Percentiles rank a stretch among this genome's conserved stretches.
Conservation (phyloP, 2,888 invertebrate genomes). For the Ganaspis brasiliensis region DNA sequence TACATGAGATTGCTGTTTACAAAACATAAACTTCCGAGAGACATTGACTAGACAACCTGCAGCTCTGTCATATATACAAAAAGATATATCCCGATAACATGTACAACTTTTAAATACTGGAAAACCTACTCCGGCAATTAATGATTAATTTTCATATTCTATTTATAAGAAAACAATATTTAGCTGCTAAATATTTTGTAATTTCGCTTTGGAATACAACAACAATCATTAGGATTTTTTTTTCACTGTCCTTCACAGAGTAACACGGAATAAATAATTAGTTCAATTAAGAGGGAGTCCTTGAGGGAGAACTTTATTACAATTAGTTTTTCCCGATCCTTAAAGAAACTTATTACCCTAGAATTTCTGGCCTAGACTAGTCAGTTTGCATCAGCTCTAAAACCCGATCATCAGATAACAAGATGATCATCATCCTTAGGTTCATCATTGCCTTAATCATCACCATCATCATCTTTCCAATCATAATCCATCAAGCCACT, state of each 20-base stretch:
- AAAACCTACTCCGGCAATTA: not conserved
- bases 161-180: not conserved
- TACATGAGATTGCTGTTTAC: conserved; percentile 38
- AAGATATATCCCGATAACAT: not conserved
- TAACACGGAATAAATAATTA: conserved; percentile 49
- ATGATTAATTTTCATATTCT: not conserved
- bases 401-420: conserved; percentile 18
- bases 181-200: not conserved
- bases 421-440: not conserved
- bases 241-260: conserved; percentile 24
- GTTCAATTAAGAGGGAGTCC: conserved; percentile 35
- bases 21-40: conserved; percentile 31
- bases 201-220: too few relatives aligned
- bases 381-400: conserved; percentile 10
- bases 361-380: conserved; percentile 4
- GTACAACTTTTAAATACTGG: not conserved
- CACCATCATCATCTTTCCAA: conserved; percentile 38
- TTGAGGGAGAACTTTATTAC: conserved; percentile 23
- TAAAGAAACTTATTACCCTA: too few relatives aligned
- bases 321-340: too few relatives aligned
- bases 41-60: conserved; percentile 16
- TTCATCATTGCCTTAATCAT: conserved; percentile 48
- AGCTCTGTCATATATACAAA: not conserved
- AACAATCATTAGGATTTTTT: conserved; percentile 28
- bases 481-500: conserved; percentile 44